Evolutionary conservation across 1,140 invertebrate species (phyloP).

Genomic region (Rhagoletis pomonella): DNA sequence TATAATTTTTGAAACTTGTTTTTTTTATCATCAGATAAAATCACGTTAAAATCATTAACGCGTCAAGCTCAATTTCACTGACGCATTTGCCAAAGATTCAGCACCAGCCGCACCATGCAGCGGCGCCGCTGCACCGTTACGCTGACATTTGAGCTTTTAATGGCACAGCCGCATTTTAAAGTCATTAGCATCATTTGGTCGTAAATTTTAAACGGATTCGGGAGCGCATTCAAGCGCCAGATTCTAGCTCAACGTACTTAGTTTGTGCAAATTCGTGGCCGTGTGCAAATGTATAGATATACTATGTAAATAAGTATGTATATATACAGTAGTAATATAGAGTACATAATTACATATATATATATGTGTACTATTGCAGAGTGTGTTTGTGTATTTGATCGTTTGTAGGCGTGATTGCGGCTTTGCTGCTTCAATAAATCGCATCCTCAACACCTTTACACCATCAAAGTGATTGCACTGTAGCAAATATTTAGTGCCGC

Average conservation of each 20-base stretch:
- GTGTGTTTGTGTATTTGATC: background rate
- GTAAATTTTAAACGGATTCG: slow-evolving; percentile 36
- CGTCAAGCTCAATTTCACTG: background rate
- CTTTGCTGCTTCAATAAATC: background rate
- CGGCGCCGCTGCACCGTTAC: background rate
- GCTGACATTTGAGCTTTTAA: slow-evolving; percentile 34
- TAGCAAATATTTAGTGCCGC: background rate
- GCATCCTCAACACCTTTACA: background rate
- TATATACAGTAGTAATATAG: background rate
- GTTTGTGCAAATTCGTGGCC: background rate
- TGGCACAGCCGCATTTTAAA: slow-evolving; percentile 34
- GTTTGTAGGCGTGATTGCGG: background rate
- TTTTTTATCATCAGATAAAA: background rate
- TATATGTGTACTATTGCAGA: too few species aligned
- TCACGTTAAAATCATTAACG: slow-evolving; percentile 7
- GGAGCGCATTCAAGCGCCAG: background rate
- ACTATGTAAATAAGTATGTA: background rate
- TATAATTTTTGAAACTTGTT: too few species aligned
- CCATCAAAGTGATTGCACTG: background rate
- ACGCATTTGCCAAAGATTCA: background rate
- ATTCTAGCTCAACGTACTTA: background rate
- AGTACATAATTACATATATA: too few species aligned
- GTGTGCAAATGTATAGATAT: background rate
- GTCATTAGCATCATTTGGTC: slow-evolving; percentile 49
- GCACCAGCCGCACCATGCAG: background rate